phyloP scores from a whole-genome alignment of 1,140 invertebrate genomes.

The Anoplolepis gracilipes region DNA sequence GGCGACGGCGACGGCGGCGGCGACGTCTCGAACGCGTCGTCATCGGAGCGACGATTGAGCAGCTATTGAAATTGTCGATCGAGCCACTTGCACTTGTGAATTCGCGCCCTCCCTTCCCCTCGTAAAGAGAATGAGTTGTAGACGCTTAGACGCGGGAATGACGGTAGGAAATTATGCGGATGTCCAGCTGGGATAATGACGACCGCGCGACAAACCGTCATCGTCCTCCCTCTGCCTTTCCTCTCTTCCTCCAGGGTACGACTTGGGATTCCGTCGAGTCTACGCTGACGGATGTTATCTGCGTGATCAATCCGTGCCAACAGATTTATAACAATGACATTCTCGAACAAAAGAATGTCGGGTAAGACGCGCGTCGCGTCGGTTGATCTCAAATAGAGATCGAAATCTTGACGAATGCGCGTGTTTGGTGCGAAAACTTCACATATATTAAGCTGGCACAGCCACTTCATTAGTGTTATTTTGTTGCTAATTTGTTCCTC shows the following conservation, averaged over 20 bases:
- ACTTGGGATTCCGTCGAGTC: slow-evolving; percentile 72
- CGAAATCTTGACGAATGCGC: not conserved
- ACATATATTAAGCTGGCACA: too few relatives aligned
- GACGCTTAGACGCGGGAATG: slow-evolving; percentile 75
- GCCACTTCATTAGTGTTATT: too few relatives aligned
- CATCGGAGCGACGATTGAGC: slow-evolving; percentile 26
- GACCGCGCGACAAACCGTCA: slow-evolving; percentile 68
- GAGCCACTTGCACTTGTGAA: slow-evolving; percentile 60
- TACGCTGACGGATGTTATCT: slow-evolving; percentile 79
- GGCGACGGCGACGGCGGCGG: too few relatives aligned
- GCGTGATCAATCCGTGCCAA: slow-evolving; percentile 69
- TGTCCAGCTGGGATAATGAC: slow-evolving; percentile 82
- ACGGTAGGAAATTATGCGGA: slow-evolving; percentile 78
- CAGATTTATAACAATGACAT: slow-evolving; percentile 34
- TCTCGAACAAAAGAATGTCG: slow-evolving; percentile 21
- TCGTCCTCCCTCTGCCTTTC: too few relatives aligned
- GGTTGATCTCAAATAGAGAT: not conserved
- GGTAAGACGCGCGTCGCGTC: not conserved
- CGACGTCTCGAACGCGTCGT: slow-evolving; percentile 17
- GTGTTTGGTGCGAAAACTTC: not conserved
- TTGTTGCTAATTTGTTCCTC: too few relatives aligned
- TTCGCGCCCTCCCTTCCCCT: slow-evolving; percentile 43
- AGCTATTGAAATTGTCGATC: slow-evolving; percentile 66
- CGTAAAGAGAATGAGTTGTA: slow-evolving; percentile 69
- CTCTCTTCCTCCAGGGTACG: slow-evolving; percentile 62